Evolutionary conservation across 2,113 vertebrate species (phyloP).

Genomic region (Cyanistes caeruleus): DNA sequence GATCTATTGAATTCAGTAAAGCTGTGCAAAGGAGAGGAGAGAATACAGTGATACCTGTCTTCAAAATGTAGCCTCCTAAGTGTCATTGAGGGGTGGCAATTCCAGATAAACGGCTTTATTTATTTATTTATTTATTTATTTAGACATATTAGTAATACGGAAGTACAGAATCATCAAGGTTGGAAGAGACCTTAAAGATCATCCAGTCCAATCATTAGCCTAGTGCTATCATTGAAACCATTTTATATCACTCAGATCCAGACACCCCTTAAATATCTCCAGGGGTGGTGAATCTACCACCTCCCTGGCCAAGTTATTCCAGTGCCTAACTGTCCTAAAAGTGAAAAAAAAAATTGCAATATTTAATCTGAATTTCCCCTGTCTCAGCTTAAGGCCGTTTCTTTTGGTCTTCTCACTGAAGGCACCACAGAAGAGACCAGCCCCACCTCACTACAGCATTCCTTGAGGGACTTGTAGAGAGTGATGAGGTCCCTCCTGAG

Average conservation of each 20-base stretch:
- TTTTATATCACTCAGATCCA: background rate
- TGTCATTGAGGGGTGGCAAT: background rate
- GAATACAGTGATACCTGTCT: background rate
- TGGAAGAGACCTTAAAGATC: background rate
- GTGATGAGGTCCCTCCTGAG: background rate
- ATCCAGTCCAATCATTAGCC: background rate
- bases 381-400: background rate
- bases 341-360: background rate
- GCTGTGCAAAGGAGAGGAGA: background rate
- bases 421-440: rapidly evolving
- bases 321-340: background rate
- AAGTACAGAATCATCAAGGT: background rate
- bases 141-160: background rate
- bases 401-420: background rate
- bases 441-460: background rate
- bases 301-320: background rate
- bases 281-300: background rate
- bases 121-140: background rate
- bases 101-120: background rate
- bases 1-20: background rate
- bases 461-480: background rate
- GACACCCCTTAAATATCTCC: background rate
- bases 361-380: background rate
- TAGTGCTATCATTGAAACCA: background rate
- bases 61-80: background rate